Base-by-base conservation (phyloP, 2,797 vertebrate genomes). In the Falco naumanni region DNA sequence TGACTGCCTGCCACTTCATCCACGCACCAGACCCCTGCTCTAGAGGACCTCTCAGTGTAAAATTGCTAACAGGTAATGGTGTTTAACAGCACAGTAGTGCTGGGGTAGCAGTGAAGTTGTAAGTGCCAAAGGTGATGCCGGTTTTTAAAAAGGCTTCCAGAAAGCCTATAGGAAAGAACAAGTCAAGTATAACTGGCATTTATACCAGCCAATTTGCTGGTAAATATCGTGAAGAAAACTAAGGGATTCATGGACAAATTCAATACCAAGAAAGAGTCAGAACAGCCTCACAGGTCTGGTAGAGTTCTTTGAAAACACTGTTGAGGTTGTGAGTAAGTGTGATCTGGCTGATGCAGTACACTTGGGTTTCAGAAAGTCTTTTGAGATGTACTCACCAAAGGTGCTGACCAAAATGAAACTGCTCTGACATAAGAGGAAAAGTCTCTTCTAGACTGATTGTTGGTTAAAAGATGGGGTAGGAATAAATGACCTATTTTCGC, bases 401-500 rank as follows among this genome's bases (percentile, higher is more conserved):
- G 48, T 87, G 84, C 43, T 94, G 91, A 92, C 70, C 45, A 74
- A 95, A 96, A 96, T 64, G 81, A 92, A 90, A 94, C 90, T 74
- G 12, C 34, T 89, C n/a, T 90, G 95, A 89, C 81, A 45, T 84
- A 92, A 79, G 86, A 93, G 65, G 83, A 86, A 65, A 84, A 56
- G 43, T 70, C 37, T 84, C 13, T 87, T 11, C 31, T 84, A 34
- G 77, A 37, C 33, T 91, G 63, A 21, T 16, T n/a, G 28, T 28
- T 91, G 56, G 19, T 83, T 76, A 54, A 63, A 95, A 69, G 66
- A 59, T 87, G 39, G 61, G 28, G 34, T 69, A 50, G 65, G 75
- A 80, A 59, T 87, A 79, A 76, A 51, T 94, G 47, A 60, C 57
- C 45, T 72, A 24, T 85, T 84, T 47, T 69, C n/a, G 47, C 21